Conservation (phyloP, 2,797 vertebrate genomes). For the Brotula barbata region DNA sequence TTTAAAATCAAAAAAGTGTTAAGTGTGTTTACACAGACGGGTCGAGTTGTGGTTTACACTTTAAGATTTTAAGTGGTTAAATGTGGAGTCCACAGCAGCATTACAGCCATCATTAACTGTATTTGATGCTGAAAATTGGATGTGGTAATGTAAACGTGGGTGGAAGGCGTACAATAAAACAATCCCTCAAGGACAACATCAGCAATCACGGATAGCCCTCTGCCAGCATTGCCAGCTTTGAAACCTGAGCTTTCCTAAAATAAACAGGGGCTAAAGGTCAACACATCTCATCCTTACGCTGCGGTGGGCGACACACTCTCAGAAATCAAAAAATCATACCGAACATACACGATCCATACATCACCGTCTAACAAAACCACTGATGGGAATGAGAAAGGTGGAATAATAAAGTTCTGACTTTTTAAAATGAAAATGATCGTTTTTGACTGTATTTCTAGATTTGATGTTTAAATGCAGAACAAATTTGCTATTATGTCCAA, state of each 20-base stretch:
- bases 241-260: conserved; percentile 77
- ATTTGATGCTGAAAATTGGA: conserved; percentile 9
- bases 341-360: background rate
- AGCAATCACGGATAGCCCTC: conserved; percentile 33
- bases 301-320: background rate
- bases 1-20: too few relatives aligned
- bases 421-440: background rate
- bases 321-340: background rate
- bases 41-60: too few relatives aligned
- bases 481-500: conserved; percentile 24
- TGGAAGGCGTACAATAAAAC: conserved; percentile 18
- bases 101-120: too few relatives aligned
- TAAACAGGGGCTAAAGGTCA: conserved; percentile 72
- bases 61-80: too few relatives aligned
- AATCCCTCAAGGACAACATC: conserved; percentile 35
- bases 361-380: conserved; percentile 5
- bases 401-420: background rate
- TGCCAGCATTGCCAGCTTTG: conserved; percentile 67
- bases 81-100: too few relatives aligned
- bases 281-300: conserved; percentile 29
- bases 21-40: too few relatives aligned
- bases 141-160: conserved; percentile 21
- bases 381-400: background rate
- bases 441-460: background rate
- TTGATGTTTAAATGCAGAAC: conserved; percentile 27